Evolutionary conservation across 2,113 vertebrate genomes (phyloP), one percentile per base, ranked within the genome.

Genomic region (Eulemur macaco): DNA sequence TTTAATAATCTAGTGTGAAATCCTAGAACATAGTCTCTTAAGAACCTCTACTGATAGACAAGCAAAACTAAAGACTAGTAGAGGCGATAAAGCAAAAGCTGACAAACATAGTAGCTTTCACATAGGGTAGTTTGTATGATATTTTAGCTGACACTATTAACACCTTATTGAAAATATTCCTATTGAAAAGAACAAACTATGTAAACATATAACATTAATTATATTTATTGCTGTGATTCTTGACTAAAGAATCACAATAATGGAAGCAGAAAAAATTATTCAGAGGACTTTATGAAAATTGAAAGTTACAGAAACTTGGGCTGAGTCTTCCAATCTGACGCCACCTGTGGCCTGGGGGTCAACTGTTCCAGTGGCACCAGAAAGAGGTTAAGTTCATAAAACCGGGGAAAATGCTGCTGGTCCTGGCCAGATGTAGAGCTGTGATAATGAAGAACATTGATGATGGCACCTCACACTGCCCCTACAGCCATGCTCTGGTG

Each of bases 61-160:
- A 81, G 9, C 60, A 89, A 95, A 95, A 94, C 47, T 74, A 80
- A 96, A 71, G 31, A 77, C 37, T 71, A 31, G 58, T 34, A 91
- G 77, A 77, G n/a, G 66, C 10, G 83, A 3, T 52, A 86, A 82
- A 6, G 25, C 73, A 96, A 92, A 76, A n/a, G 76, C 42, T 89
- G 58, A 73, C 17, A 74, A 91, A 91, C 3, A 69, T 14, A 84
- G 83, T 94, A 78, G 15, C 58, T 92, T 71, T 92, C 4, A 84
- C 37, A 42, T 74, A 39, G 17, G 52, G 52, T 21, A 69, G 34
- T 56, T 95, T 68, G 64, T 56, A 74, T 58, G 77, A 37, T 68
- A 88, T 20, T 68, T 64, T 60, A 56, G 18, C 18, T 95, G 42
- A 93, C 25, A 56, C 21, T 64, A 29, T 58, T 76, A 86, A 77